Evolutionary conservation across 1,140 invertebrate genomes (phyloP).

Genomic region (Cotesia typhae): DNA sequence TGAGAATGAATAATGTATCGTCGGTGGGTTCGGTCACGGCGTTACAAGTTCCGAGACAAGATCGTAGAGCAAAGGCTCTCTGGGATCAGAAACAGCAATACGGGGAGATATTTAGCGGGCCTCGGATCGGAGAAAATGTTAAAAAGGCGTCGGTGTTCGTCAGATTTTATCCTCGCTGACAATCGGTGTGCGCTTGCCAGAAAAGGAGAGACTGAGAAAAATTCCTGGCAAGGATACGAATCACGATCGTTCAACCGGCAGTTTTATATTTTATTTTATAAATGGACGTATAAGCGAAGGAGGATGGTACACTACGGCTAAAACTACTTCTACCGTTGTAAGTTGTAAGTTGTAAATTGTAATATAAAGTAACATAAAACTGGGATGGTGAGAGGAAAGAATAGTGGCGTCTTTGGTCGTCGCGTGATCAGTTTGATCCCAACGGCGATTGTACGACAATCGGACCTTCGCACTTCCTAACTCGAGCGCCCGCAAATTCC

Average conservation of each 20-base stretch:
- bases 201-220: conserved; percentile 47
- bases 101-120: not conserved
- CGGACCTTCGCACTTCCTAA: conserved; percentile 39
- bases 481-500: conserved; percentile 35
- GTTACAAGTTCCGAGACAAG: not conserved
- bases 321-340: no score
- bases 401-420: not conserved
- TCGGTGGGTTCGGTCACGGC: conserved; percentile 1
- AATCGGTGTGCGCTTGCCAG: conserved; percentile 37
- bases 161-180: conserved; percentile 39
- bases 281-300: no score
- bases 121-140: conserved; percentile 11
- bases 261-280: conserved; percentile 5
- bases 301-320: no score
- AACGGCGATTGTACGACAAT: conserved; percentile 29
- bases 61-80: not conserved
- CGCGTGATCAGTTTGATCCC: conserved; percentile 30
- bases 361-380: conserved; percentile 4
- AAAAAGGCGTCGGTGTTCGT: conserved; percentile 24
- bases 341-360: not conserved
- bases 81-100: no score
- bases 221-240: conserved; percentile 46
- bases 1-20: conserved; percentile 27
- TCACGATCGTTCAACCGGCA: conserved; percentile 41
- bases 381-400: no score